Conservation (phyloP, 2,888 invertebrate genomes). For the Noctua comes region DNA sequence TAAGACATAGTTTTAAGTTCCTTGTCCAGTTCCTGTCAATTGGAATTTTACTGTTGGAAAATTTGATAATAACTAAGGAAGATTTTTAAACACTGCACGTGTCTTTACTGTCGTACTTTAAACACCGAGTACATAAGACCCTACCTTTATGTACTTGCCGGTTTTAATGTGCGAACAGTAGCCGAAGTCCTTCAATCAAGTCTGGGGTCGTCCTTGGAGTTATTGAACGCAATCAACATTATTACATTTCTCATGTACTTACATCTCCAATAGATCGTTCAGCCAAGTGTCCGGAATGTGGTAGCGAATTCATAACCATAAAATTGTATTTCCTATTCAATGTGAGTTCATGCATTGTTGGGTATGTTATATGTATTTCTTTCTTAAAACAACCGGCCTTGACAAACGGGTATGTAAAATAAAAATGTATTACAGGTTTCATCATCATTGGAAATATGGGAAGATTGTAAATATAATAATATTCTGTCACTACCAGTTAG, state of each 20-base stretch:
- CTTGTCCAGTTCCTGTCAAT: not conserved
- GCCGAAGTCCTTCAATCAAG: slow-evolving; percentile 58
- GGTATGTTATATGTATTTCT: slow-evolving; percentile 28
- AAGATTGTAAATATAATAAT: not conserved
- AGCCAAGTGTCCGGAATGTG: slow-evolving; percentile 36
- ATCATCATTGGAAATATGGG: not conserved
- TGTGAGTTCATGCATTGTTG: slow-evolving; percentile 19
- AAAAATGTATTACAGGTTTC: not conserved
- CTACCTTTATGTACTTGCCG: slow-evolving; percentile 22
- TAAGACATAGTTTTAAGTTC: not conserved
- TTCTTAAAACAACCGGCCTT: slow-evolving; percentile 22
- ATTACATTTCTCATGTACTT: slow-evolving; percentile 48
- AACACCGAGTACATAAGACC: slow-evolving; percentile 6
- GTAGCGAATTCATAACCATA: slow-evolving; percentile 30
- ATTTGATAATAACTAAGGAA: not conserved
- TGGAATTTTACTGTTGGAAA: not conserved
- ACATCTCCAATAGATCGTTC: slow-evolving; percentile 31
- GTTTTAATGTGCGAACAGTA: slow-evolving; percentile 50
- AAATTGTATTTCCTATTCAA: slow-evolving; percentile 27
- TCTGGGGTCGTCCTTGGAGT: slow-evolving; percentile 45
- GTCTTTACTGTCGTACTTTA: not conserved
- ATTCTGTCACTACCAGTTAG: too few relatives aligned
- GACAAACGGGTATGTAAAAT: slow-evolving; percentile 8
- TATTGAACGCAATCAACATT: slow-evolving; percentile 61
- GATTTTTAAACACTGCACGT: not conserved